Evolutionary conservation across 2,888 invertebrate species (phyloP), one percentile per base, ranked within the genome.

Genomic region (Galeruca laticollis): DNA sequence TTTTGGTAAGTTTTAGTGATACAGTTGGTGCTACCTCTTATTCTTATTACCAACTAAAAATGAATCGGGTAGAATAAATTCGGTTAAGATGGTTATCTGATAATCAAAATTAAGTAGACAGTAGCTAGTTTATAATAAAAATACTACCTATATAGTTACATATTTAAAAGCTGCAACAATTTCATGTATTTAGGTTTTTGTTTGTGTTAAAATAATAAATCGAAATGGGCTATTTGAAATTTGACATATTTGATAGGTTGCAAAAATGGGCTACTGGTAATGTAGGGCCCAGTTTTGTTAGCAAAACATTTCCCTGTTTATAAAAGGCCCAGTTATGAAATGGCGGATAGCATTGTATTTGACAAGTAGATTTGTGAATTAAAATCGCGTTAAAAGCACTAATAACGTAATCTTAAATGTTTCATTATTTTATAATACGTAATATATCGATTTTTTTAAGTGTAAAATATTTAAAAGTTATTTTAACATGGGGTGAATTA

Each of bases 271-370:
- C 72, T 65, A 52, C 62, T 51, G 69, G 70, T 65, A 66, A 68
- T 70, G 65, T 69, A 70, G 66, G 73, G 73, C 73, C 72, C 70
- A 73, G 65, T 70, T 69, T 70, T 74, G 72, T 69, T 77, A 78
- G 79, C 79, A 80, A 80, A 79, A 79, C 76, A 79, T 77, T 78
- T 79, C 77, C 78, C 80, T 80, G 79, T 79, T 81, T 81, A 81
- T 79, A 77, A 79, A 76, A 81, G 82, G 81, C 81, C 80, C 79
- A 82, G 82, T 84, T 82, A 82, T 81, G 84, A 86, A 85, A 85
- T 85, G 86, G 86, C 85, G 85, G 84, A 84, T 83, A 79, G 80
- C 80, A 81, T 81, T 81, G 80, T 82, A 81, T 82, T 71, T 82
- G 83, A 82, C 82, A 83, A 80, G 79, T 72, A 75, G 74, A 70